Conservation (phyloP, 1,140 invertebrate species). For the Sinella curviseta region DNA sequence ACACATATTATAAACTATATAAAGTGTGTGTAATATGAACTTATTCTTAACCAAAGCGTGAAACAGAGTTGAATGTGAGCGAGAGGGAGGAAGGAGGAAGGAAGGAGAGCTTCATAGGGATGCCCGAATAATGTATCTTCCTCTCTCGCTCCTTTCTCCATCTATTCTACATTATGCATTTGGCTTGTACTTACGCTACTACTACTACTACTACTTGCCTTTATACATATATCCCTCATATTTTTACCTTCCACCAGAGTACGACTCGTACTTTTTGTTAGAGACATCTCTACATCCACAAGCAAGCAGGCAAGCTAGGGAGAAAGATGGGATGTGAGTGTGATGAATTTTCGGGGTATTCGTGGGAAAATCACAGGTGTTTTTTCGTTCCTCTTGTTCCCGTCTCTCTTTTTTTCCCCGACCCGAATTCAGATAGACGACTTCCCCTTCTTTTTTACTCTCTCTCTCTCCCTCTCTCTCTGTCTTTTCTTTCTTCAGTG, state of each 20-base stretch:
- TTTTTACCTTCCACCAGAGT: no score
- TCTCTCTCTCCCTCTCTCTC: constrained; percentile 7
- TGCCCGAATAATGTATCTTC: no score
- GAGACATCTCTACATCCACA: no score
- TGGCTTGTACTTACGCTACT: no score
- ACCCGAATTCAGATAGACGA: constrained; percentile 1
- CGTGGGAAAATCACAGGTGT: constrained; percentile 46
- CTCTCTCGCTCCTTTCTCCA: no score
- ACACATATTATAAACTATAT: no score
- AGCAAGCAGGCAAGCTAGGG: neutral
- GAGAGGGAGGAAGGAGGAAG: neutral
- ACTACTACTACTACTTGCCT: no score
- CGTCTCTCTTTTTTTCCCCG: constrained; percentile 7
- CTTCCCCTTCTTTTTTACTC: constrained; percentile 31
- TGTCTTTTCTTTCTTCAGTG: neutral
- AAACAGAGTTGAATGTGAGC: neutral
- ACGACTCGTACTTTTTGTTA: no score
- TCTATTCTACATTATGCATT: no score
- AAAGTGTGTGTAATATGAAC: no score
- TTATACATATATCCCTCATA: no score
- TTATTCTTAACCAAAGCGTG: neutral
- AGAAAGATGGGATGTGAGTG: constrained; percentile 39
- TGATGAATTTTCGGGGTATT: constrained; percentile 42
- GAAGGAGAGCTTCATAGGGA: no score
- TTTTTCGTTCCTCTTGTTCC: constrained; percentile 23